Evolutionary conservation across 1,140 invertebrate genomes (phyloP).

Genomic region (Drosophila virilis): DNA sequence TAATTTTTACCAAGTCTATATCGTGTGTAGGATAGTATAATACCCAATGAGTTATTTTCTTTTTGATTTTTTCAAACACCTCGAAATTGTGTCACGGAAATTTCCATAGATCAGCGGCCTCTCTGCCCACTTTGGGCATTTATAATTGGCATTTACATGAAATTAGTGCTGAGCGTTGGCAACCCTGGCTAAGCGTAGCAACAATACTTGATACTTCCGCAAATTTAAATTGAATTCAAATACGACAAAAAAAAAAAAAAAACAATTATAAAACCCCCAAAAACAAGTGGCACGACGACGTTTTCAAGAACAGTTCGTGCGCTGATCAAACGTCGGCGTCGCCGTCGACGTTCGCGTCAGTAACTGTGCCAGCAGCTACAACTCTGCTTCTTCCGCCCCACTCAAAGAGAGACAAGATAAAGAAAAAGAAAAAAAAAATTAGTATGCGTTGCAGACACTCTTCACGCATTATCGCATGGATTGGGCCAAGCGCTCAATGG

Average conservation of each 20-base stretch:
- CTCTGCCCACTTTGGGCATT: background rate
- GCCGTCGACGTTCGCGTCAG: slow-evolving; percentile 10
- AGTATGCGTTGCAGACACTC: slow-evolving; percentile 65
- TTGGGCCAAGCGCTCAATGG: slow-evolving; percentile 39
- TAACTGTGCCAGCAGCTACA: slow-evolving; percentile 55
- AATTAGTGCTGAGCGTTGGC: slow-evolving; percentile 24
- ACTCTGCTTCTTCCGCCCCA: slow-evolving; percentile 51
- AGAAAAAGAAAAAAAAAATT: slow-evolving; percentile 35
- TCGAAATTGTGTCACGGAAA: slow-evolving; percentile 25
- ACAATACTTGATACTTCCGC: slow-evolving; percentile 62
- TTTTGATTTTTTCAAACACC: background rate
- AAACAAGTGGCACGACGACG: slow-evolving; percentile 45
- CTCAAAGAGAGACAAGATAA: slow-evolving; percentile 17
- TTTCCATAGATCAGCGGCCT: slow-evolving; percentile 20
- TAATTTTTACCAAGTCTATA: too few relatives aligned
- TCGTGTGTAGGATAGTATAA: too few relatives aligned
- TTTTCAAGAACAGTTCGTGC: slow-evolving; percentile 67
- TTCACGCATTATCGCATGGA: slow-evolving; percentile 38
- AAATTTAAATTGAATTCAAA: slow-evolving; percentile 67
- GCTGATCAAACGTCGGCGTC: slow-evolving; percentile 10
- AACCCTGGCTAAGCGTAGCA: slow-evolving; percentile 39
- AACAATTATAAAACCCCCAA: slow-evolving; percentile 21
- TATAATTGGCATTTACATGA: slow-evolving; percentile 31
- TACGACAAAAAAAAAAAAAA: slow-evolving; percentile 17
- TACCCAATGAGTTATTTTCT: too few relatives aligned